Conservation (phyloP, 2,888 invertebrate species). For the Noctuana brunneofusca region DNA sequence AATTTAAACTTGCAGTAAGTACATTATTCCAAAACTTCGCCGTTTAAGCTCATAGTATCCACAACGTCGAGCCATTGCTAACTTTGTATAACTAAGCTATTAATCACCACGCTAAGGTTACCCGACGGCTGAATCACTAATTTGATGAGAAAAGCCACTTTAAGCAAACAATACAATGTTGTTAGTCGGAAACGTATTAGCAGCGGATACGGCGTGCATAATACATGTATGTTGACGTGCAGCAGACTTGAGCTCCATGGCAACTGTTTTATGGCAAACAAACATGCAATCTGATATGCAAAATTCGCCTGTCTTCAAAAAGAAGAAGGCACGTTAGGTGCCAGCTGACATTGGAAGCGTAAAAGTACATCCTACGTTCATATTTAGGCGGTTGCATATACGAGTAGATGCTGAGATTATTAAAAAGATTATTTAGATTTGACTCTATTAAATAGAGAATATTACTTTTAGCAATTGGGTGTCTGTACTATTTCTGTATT, state of each 20-base stretch:
- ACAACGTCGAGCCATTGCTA: not conserved
- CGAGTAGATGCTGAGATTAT: no score
- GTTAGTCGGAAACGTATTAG: constrained; percentile 2
- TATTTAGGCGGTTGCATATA: no score
- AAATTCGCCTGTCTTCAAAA: not conserved
- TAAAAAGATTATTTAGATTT: no score
- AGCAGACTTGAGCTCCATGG: not conserved
- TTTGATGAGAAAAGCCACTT: constrained; percentile 10
- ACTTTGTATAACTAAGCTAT: constrained; percentile 1
- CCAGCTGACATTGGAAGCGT: not conserved
- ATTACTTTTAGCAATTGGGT: not conserved
- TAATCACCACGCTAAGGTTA: constrained; percentile 5
- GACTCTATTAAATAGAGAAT: not conserved
- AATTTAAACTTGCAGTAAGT: no score
- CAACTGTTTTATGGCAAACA: constrained; percentile 6
- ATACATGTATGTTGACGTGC: not conserved
- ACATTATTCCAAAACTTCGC: constrained; percentile 6
- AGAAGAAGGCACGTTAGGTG: not conserved
- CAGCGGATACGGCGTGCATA: not conserved
- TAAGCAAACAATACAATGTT: not conserved
- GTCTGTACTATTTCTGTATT: not conserved
- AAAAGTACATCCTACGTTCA: no score
- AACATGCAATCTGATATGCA: constrained; percentile 1
- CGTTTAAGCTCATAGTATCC: constrained; percentile 5
- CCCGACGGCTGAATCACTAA: not conserved